Base-by-base conservation (phyloP, 2,113 vertebrate genomes). In the Stegastes partitus region DNA sequence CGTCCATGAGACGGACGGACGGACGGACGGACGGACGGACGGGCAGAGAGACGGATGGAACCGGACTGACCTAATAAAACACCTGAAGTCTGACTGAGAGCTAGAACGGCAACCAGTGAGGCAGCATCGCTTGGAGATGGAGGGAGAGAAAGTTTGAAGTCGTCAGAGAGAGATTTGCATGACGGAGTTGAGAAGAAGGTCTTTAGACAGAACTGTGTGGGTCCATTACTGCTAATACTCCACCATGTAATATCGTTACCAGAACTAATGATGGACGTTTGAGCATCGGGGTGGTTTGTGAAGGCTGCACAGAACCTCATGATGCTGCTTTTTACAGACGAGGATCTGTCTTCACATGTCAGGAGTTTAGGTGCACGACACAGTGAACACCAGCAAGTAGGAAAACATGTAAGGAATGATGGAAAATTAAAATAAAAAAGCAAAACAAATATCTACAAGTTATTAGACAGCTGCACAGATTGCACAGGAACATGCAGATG, bases 1-100 rank as follows among this genome's bases (percentile, higher is more conserved):
- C 67, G 49, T 81, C 56, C 53, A 63, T 62, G 67, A 68, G 68
- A 81, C n/a, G 4, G 57, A 53, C 22, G n/a, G 45, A 71, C 44
- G 42, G 45, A 31, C 39, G 3, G 28, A 31, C 39, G 14, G 21
- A 67, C 16, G 37, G 51, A 50, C 34, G 49, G 71, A 66, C 16
- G 11, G 47, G 28, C 39, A 18, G 21, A 67, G n/a, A 44, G 51
- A 50, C 34, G 49, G 71, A 66, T n/a, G 11, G 47, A 37, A 49
- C 19, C 68, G 44, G 74, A 51, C 31, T 57, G 74, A 77, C 63
- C 21, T 31, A 49, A 53, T 55, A 18, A 18, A 42, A 26, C 9
- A 50, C 4, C 3, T 18, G 5, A 51, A 25, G 57, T 4, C 10
- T n/a, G 19, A 45, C 58, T 37, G 14, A 6, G 42, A 59, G 26